A percentile compares a stretch with the other conserved stretches of the same genome.
phyloP scores from a whole-genome alignment of 2,888 invertebrate genomes.

The Rhagonycha fulva region DNA sequence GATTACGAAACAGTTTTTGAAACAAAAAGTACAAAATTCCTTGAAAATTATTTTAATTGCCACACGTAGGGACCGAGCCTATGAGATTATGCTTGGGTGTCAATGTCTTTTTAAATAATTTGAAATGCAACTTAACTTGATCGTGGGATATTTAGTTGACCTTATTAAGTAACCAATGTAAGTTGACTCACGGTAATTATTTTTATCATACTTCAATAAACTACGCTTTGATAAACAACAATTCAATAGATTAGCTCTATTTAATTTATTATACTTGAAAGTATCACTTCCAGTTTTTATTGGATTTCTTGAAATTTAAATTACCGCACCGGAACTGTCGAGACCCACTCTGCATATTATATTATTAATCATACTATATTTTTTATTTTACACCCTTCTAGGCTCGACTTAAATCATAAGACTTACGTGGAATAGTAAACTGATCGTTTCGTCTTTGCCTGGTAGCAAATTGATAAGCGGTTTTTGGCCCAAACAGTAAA shows the following conservation, averaged over 20 bases:
- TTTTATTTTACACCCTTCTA: no score
- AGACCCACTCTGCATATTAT: no score
- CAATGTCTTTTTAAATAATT: neutral
- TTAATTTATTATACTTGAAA: neutral
- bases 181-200: conserved; percentile 6
- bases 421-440: conserved; percentile 66
- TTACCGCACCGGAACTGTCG: neutral
- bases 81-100: neutral
- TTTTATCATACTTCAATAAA: conserved; percentile 8
- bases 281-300: neutral
- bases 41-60: neutral
- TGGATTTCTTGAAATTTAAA: neutral
- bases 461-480: conserved; percentile 73
- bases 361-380: no score
- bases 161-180: conserved; percentile 11
- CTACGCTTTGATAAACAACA: neutral
- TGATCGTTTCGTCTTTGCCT: conserved; percentile 62
- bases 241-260: neutral
- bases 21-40: neutral
- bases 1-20: neutral
- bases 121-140: conserved; percentile 4
- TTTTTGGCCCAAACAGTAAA: conserved; percentile 72
- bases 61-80: neutral
- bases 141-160: conserved; percentile 8
- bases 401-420: neutral